These are phyloP conservation scores for Tamias sibiricus DNA, from an alignment of 2,113 vertebrate genomes.

Conservation along the genomic window DNA sequence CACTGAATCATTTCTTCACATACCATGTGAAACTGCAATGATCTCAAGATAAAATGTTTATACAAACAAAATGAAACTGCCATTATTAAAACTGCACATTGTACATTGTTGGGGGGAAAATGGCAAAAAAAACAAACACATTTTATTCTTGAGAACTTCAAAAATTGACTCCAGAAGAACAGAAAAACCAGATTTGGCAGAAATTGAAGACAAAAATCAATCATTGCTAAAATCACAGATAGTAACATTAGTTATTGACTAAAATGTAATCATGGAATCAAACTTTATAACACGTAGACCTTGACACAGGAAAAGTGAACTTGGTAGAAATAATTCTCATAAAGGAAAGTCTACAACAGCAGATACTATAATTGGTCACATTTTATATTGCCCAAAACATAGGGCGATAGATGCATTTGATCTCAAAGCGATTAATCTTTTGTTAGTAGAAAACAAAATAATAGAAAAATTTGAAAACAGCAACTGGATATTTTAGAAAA, in stretches of 20 bases:
- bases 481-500: conserved; percentile 12
- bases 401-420: not conserved
- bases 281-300: not conserved
- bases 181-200: not conserved
- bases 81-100: not conserved
- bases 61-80: not conserved
- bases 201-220: not conserved
- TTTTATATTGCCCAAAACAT: not conserved
- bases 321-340: conserved; percentile 28
- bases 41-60: not conserved
- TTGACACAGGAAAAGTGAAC: not conserved
- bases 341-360: not conserved
- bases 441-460: conserved; percentile 18
- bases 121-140: not conserved
- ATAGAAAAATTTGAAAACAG: conserved; percentile 14
- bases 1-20: not conserved
- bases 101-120: not conserved
- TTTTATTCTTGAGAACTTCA: not conserved
- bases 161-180: not conserved
- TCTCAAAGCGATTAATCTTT: not conserved
- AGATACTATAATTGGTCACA: not conserved
- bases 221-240: not conserved
- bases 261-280: not conserved
- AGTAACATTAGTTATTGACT: not conserved
- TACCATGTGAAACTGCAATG: not conserved